These are phyloP conservation scores for Alcedo quadribrachys DNA, from an alignment of 2,797 vertebrate species.

Conservation along the genomic window DNA sequence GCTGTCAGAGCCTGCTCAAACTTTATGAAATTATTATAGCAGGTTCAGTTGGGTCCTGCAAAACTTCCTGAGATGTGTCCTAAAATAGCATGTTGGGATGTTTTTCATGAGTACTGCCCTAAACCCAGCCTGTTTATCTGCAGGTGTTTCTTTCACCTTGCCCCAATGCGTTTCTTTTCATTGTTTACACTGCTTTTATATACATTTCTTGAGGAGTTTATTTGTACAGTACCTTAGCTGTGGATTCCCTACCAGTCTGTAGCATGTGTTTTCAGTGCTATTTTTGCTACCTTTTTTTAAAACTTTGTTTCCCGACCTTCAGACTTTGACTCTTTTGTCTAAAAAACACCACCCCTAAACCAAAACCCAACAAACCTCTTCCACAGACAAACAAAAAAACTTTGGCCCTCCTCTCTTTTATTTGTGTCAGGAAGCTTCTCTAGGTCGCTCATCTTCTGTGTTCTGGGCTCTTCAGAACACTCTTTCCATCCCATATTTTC, in stretches of 20 bases:
- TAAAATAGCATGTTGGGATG: background rate
- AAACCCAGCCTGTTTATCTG: background rate
- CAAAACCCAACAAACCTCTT: background rate
- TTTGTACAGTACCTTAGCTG: background rate
- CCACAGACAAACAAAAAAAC: background rate
- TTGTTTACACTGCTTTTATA: background rate
- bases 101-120: background rate
- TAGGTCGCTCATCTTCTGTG: background rate
- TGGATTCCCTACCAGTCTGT: background rate
- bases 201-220: background rate
- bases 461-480: background rate
- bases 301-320: background rate
- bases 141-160: background rate
- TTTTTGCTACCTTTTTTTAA: background rate
- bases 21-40: background rate
- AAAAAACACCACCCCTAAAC: background rate
- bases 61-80: background rate
- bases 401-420: background rate
- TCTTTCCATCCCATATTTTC: background rate
- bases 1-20: background rate
- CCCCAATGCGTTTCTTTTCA: accelerated
- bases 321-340: background rate
- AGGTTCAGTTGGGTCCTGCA: background rate
- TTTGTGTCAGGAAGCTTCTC: background rate
- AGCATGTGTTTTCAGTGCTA: background rate